These are phyloP conservation scores for Euborellia annulipes DNA, from an alignment of 1,140 invertebrate genomes.

Conservation along the genomic window DNA sequence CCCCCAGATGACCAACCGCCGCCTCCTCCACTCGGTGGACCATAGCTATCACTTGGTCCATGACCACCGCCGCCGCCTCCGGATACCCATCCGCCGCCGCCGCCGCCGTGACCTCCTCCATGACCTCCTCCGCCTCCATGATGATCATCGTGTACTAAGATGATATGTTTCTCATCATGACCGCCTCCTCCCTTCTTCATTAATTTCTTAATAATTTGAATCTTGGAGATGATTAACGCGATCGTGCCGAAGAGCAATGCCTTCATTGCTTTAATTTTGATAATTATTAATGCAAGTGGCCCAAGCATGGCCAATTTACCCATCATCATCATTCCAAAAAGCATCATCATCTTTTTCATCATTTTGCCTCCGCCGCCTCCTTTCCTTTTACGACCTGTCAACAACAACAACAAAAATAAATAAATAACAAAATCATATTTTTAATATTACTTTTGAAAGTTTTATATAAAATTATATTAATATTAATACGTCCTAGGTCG, in stretches of 20 bases:
- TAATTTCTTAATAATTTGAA: conserved; percentile 11
- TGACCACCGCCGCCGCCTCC: conserved; percentile 8
- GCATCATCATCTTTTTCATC: no score
- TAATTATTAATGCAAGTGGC: conserved; percentile 13
- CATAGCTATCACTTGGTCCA: conserved; percentile 4
- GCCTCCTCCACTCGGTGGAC: conserved; percentile 10
- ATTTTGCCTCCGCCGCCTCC: no score
- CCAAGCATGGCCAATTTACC: conserved; percentile 14
- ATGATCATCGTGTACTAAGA: no score
- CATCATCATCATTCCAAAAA: no score
- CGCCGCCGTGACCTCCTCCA: conserved; percentile 11
- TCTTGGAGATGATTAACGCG: conserved; percentile 10
- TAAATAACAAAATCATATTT: no score
- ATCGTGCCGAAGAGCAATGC: conserved; percentile 13
- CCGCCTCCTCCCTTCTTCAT: conserved; percentile 11
- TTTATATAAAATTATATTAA: no score
- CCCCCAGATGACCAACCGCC: conserved; percentile 7
- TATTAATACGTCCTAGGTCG: no score
- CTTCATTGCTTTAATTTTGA: conserved; percentile 15
- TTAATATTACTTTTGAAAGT: no score
- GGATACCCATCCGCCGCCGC: background rate
- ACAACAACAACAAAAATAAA: no score
- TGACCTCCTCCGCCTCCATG: conserved; percentile 3
- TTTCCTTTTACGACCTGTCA: no score
- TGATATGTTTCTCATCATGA: no score